Evolutionary conservation across 2,797 vertebrate genomes (phyloP).

Genomic region (Perodicticus potto): DNA sequence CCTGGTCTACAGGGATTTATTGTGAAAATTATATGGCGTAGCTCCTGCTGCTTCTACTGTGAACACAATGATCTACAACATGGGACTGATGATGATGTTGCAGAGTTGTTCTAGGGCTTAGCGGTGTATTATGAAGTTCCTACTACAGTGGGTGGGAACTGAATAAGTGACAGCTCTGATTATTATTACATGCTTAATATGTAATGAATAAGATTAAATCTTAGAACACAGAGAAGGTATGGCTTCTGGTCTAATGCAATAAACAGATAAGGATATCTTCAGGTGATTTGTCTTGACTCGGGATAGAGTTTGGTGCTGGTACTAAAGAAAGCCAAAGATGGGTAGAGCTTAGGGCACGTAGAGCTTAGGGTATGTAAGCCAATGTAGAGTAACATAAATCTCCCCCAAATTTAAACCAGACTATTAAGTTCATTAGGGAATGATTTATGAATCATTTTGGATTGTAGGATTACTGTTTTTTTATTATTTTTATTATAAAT

Average conservation of each 20-base stretch:
- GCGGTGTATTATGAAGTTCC: neutral
- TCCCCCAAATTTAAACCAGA: neutral
- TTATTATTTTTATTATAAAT: constrained; percentile 39
- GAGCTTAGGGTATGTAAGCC: neutral
- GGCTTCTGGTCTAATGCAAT: neutral
- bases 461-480: constrained; percentile 33
- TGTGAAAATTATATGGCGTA: neutral
- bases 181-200: neutral
- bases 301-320: neutral
- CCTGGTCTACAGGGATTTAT: neutral
- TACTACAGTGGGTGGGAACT: neutral
- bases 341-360: neutral
- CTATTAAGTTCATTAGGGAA: neutral
- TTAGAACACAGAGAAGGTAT: neutral
- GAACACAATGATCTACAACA: neutral
- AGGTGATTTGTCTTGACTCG: neutral
- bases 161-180: neutral
- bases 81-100: neutral
- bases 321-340: neutral
- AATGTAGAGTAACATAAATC: neutral
- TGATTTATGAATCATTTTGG: neutral
- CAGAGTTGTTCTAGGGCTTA: neutral
- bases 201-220: neutral
- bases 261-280: neutral
- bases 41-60: neutral